Evolutionary conservation across 2,888 invertebrate genomes (phyloP).

Genomic region (Lobophora halterata): DNA sequence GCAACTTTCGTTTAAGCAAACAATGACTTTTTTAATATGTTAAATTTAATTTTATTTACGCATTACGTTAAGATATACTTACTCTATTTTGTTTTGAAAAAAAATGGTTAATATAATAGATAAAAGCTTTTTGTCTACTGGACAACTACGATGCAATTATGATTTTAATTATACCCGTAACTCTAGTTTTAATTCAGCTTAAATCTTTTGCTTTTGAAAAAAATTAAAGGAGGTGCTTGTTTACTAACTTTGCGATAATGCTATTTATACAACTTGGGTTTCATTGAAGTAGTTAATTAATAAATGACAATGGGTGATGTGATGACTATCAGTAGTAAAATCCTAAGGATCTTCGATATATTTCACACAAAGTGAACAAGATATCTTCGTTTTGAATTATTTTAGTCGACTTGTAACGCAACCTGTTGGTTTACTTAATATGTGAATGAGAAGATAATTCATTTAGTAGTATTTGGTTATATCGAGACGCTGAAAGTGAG

Average conservation of each 20-base stretch:
- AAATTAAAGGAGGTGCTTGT: conserved; percentile 3
- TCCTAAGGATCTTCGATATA: no score
- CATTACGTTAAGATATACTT: conserved; percentile 2
- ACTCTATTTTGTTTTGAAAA: neutral
- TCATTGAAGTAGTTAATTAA: no score
- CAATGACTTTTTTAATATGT: conserved; percentile 13
- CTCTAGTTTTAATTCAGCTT: no score
- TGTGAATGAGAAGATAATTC: conserved; percentile 8
- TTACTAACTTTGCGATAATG: no score
- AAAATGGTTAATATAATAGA: no score
- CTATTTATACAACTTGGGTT: no score
- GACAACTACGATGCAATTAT: no score
- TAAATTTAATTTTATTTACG: conserved; percentile 4
- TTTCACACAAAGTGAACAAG: neutral
- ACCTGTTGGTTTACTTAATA: conserved; percentile 7
- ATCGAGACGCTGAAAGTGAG: conserved; percentile 31
- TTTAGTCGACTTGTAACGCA: conserved; percentile 4
- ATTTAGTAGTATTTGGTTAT: conserved; percentile 25
- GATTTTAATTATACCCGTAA: no score
- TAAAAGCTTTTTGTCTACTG: no score
- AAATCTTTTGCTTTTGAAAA: no score
- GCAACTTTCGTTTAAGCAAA: conserved; percentile 12
- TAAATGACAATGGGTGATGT: no score
- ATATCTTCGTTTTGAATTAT: neutral
- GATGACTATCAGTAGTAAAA: no score